Base-by-base conservation (phyloP, 2,113 vertebrate genomes). In the Gadus macrocephalus region DNA sequence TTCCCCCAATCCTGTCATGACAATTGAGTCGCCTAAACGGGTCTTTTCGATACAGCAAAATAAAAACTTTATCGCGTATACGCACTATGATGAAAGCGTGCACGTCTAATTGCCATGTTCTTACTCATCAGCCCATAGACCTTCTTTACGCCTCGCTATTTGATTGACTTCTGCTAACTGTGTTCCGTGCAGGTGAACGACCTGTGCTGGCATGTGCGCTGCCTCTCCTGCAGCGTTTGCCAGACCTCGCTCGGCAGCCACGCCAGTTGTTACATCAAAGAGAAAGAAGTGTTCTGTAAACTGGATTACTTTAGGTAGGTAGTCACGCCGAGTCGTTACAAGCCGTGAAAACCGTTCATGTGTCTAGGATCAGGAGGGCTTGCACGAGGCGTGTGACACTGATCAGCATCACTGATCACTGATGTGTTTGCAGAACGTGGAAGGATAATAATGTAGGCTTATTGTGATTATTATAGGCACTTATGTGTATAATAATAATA, bases 231-330 rank as follows among this genome's bases (percentile, higher is more conserved):
- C 89, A 97, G 97, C 11, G 96, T 99, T 68, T 99, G 97, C 87
- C 95, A 95, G 73, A 96, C 95, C 0, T 96, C 96, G 17, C 90
- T 99, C 64, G 95, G 96, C 86, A 94, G 96, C 71, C 95, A 98
- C 66, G 94, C 94, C 28, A 99, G 96, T 86, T 99, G 97, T 72
- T 99, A 98, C 76, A 97, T 98, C 83, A 98, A 98, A 91, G 96
- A 98, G 58, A 98, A 98, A 82, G 96, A 98, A 83, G 95, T 99
- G 78, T 99, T 97, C 91, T 99, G 97, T 88, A 99, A 99, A 89
- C 92, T 98, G 62, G 97, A 99, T 89, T 99, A 99, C 88, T 98
- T 98, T 90, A 94, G 97, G 97, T 98, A 95, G 20, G 16, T 20
- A 62, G 9, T 22, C 60, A n/a, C n/a, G 15, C 8, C 12, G 60